Evolutionary conservation across 2,888 invertebrate genomes (phyloP).

Genomic region (Eupithecia dodoneata): DNA sequence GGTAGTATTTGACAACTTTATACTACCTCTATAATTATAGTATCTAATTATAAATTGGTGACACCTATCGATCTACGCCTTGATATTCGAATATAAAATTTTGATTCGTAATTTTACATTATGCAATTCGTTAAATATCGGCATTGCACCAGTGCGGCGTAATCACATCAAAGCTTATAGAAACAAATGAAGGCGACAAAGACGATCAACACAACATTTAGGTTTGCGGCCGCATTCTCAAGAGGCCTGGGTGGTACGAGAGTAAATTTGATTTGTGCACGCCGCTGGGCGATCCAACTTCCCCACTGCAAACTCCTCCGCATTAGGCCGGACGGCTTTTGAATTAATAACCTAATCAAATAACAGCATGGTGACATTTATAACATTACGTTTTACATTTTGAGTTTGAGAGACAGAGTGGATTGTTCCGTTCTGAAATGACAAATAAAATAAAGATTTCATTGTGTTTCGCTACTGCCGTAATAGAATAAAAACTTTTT

Average conservation of each 20-base stretch:
- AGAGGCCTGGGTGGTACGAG: not conserved
- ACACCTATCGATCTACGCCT: not conserved
- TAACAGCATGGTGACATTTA: not conserved
- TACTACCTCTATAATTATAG: no score
- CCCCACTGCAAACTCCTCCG: conserved; percentile 15
- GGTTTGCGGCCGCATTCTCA: not conserved
- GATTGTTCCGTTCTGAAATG: not conserved
- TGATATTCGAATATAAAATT: not conserved
- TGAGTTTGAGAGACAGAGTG: not conserved
- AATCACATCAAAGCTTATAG: not conserved
- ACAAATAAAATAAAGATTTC: not conserved
- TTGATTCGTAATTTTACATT: not conserved
- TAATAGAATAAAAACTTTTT: not conserved
- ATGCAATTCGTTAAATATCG: not conserved
- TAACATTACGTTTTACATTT: not conserved
- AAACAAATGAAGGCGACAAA: not conserved
- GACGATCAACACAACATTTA: not conserved
- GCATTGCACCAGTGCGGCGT: not conserved
- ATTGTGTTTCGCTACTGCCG: not conserved
- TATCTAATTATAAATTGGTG: not conserved
- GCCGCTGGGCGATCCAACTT: conserved; percentile 11
- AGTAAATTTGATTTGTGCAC: conserved; percentile 26
- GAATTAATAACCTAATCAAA: conserved; percentile 10
- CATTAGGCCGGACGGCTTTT: conserved; percentile 11
- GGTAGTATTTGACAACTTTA: no score